Evolutionary conservation across 2,888 invertebrate genomes (phyloP).

Genomic region (Andricus curvator): DNA sequence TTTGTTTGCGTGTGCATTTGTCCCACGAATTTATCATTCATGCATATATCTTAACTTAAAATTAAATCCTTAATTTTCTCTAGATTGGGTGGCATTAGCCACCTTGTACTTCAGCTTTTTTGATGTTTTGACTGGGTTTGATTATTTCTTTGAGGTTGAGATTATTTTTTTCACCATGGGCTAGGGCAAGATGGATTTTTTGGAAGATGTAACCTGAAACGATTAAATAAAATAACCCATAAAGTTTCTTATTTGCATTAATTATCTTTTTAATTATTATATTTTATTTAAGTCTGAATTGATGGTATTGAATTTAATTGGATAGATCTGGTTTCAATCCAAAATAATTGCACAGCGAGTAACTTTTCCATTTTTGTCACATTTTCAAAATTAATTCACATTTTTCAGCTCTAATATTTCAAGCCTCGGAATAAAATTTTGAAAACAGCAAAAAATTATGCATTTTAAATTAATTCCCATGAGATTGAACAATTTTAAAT

Average conservation of each 20-base stretch:
- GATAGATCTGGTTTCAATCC: too few relatives aligned
- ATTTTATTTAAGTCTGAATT: too few relatives aligned
- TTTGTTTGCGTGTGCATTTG: slow-evolving; percentile 5
- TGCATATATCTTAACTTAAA: slow-evolving; percentile 1
- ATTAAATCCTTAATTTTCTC: slow-evolving; percentile 3
- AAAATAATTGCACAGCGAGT: too few relatives aligned
- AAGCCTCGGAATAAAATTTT: too few relatives aligned
- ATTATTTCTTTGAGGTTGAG: slow-evolving; percentile 4
- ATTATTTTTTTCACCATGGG: background rate
- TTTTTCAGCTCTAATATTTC: too few relatives aligned
- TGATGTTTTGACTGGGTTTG: slow-evolving; percentile 2
- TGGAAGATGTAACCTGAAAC: background rate
- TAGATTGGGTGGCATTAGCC: background rate
- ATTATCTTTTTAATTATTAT: background rate
- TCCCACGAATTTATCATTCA: slow-evolving; percentile 21
- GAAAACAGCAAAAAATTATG: too few relatives aligned
- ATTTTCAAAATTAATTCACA: too few relatives aligned
- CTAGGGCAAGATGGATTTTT: slow-evolving; percentile 16
- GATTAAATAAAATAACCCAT: background rate
- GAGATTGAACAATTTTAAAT: too few relatives aligned
- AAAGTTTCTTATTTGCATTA: background rate
- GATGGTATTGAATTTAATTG: too few relatives aligned
- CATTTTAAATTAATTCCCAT: too few relatives aligned
- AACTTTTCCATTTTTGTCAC: too few relatives aligned
- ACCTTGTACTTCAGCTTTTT: slow-evolving; percentile 37